Percentiles rank a stretch among this genome's conserved stretches.
Evolutionary conservation across 2,797 vertebrate genomes (phyloP).

Genomic region (Novumbra hubbsi): DNA sequence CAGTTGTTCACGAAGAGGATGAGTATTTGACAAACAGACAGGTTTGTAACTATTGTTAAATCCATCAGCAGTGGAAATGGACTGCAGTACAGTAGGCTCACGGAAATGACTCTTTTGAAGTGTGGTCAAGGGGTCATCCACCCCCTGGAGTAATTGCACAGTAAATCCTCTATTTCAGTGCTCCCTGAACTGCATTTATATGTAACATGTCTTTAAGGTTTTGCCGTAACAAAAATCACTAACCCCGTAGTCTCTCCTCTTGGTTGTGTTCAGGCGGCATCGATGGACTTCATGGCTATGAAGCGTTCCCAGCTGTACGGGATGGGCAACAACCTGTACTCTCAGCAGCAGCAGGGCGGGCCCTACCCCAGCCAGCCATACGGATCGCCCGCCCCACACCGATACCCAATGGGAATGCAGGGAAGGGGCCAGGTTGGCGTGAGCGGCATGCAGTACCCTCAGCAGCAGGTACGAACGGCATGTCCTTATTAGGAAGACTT

Average conservation of each 20-base stretch:
- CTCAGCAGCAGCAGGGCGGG: constrained; percentile 76
- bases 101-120: background rate
- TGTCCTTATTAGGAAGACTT: background rate
- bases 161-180: background rate
- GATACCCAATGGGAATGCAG: constrained; percentile 88
- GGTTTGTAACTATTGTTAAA: background rate
- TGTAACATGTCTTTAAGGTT: background rate
- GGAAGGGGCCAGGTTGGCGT: constrained; percentile 84
- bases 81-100: background rate
- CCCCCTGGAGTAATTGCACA: background rate
- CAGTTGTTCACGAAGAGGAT: constrained; percentile 23
- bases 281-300: constrained; percentile 94
- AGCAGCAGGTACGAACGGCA: constrained; percentile 83
- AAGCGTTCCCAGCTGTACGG: constrained; percentile 91
- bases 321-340: constrained; percentile 86
- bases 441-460: constrained; percentile 88
- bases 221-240: background rate
- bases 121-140: background rate
- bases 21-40: constrained; percentile 1
- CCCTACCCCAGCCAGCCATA: constrained; percentile 88
- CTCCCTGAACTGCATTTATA: background rate
- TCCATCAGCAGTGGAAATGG: background rate
- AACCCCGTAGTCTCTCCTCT: background rate
- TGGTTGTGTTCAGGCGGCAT: constrained; percentile 77
- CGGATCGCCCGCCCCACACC: constrained; percentile 83